These are phyloP conservation scores for Automeris io DNA, from an alignment of 2,888 invertebrate species.

Conservation along the genomic window DNA sequence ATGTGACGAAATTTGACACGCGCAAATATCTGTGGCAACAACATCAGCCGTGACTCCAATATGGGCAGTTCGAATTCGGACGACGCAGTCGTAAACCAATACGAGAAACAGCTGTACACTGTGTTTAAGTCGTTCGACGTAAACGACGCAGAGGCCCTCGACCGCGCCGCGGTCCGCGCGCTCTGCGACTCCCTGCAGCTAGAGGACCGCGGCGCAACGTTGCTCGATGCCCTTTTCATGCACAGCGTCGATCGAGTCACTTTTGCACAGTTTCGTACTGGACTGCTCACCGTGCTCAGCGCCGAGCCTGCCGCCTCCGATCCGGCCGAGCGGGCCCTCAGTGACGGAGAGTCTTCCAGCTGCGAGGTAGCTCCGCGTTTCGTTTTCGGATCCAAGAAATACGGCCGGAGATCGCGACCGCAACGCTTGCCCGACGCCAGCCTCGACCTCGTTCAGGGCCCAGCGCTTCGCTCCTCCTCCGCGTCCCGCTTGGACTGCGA, in stretches of 20 bases:
- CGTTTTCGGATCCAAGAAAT: slow-evolving; percentile 85
- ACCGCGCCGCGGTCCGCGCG: slow-evolving; percentile 79
- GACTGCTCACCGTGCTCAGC: slow-evolving; percentile 82
- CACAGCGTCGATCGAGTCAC: slow-evolving; percentile 71
- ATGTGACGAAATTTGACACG: neutral
- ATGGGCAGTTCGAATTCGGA: slow-evolving; percentile 37
- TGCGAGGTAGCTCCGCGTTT: slow-evolving; percentile 85
- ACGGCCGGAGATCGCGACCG: slow-evolving; percentile 84
- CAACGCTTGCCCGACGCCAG: slow-evolving; percentile 36
- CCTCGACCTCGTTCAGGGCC: no score
- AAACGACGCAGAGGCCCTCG: slow-evolving; percentile 81
- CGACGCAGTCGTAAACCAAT: slow-evolving; percentile 79
- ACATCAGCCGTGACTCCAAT: neutral
- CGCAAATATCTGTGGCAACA: neutral
- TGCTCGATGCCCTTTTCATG: slow-evolving; percentile 78
- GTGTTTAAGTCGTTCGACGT: slow-evolving; percentile 89
- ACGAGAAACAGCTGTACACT: slow-evolving; percentile 87
- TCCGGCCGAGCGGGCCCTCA: slow-evolving; percentile 29
- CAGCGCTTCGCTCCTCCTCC: slow-evolving; percentile 44
- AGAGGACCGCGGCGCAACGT: slow-evolving; percentile 81
- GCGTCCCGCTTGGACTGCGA: slow-evolving; percentile 49
- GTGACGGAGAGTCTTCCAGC: slow-evolving; percentile 78
- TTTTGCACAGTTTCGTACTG: slow-evolving; percentile 87
- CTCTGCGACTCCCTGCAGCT: slow-evolving; percentile 87
- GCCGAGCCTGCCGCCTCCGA: slow-evolving; percentile 42